phyloP scores from a whole-genome alignment of 2,888 invertebrate species.

The Synergus itoensis region DNA sequence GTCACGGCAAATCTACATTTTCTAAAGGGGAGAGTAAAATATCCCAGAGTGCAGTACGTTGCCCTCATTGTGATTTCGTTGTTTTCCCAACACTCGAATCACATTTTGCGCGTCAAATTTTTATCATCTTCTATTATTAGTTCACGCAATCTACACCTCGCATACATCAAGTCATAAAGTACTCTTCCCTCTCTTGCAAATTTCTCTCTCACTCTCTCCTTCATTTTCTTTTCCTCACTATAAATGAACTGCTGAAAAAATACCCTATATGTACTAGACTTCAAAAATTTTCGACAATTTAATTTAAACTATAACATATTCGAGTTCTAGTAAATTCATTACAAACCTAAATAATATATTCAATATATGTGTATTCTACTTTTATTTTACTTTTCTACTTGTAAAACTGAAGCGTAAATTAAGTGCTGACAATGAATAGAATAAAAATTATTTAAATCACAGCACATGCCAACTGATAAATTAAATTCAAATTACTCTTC shows the following conservation, averaged over 20 bases:
- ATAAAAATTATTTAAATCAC: background rate
- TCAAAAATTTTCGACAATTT: background rate
- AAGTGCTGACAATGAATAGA: background rate
- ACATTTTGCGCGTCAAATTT: slow-evolving; percentile 73
- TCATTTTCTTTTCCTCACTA: slow-evolving; percentile 1
- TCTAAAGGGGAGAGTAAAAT: slow-evolving; percentile 46
- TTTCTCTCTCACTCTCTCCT: background rate
- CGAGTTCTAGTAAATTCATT: background rate
- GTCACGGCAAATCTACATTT: slow-evolving; percentile 46
- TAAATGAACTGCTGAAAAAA: background rate
- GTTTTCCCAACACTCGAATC: slow-evolving; percentile 59
- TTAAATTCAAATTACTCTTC: background rate
- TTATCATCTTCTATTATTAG: slow-evolving; percentile 75
- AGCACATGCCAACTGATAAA: background rate
- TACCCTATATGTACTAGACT: background rate
- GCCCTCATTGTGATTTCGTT: slow-evolving; percentile 67
- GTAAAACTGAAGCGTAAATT: background rate
- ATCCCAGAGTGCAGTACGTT: slow-evolving; percentile 62
- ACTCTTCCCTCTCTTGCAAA: slow-evolving; percentile 37
- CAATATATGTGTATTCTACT: no score
- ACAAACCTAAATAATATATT: no score
- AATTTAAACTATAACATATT: background rate
- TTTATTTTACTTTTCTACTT: no score
- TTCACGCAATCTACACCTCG: slow-evolving; percentile 72
- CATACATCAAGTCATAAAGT: slow-evolving; percentile 62